phyloP scores from a whole-genome alignment of 2,797 vertebrate genomes.

The Catharus ustulatus region DNA sequence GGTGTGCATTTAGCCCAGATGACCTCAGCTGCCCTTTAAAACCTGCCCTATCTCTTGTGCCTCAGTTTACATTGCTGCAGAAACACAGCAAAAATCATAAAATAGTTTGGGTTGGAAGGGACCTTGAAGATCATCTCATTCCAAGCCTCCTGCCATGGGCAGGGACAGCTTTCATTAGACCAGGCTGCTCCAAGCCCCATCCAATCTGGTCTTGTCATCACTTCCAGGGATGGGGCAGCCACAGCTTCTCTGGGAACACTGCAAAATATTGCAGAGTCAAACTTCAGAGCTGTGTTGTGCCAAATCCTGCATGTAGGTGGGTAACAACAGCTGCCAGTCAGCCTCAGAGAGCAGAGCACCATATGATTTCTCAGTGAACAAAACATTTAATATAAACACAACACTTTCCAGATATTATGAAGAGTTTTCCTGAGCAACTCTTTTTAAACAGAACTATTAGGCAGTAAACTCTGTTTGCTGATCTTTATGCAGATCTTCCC shows the following conservation, averaged over 20 bases:
- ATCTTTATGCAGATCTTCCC: constrained; percentile 42
- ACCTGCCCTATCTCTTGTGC: not conserved
- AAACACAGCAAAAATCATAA: not conserved
- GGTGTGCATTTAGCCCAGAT: not conserved
- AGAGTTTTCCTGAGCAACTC: constrained; percentile 29
- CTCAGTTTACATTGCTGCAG: not conserved
- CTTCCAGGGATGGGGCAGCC: not conserved
- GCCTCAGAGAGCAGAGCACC: not conserved
- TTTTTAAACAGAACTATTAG: constrained; percentile 32
- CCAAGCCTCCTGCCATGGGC: not conserved
- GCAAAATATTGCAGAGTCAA: not conserved
- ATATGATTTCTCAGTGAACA: constrained; percentile 34
- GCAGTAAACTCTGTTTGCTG: constrained; percentile 34
- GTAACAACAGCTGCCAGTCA: constrained; percentile 40
- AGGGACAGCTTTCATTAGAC: not conserved
- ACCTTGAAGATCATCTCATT: not conserved
- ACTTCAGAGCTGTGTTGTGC: not conserved
- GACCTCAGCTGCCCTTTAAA: not conserved
- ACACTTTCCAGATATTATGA: constrained; percentile 12
- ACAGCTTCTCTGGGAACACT: not conserved
- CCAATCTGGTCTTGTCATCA: not conserved
- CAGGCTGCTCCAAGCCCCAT: not conserved
- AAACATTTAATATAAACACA: constrained; percentile 53
- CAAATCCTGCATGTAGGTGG: not conserved
- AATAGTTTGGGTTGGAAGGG: not conserved